Base-by-base conservation (phyloP, 2,888 invertebrate genomes). In the Drosophila niveifrons region DNA sequence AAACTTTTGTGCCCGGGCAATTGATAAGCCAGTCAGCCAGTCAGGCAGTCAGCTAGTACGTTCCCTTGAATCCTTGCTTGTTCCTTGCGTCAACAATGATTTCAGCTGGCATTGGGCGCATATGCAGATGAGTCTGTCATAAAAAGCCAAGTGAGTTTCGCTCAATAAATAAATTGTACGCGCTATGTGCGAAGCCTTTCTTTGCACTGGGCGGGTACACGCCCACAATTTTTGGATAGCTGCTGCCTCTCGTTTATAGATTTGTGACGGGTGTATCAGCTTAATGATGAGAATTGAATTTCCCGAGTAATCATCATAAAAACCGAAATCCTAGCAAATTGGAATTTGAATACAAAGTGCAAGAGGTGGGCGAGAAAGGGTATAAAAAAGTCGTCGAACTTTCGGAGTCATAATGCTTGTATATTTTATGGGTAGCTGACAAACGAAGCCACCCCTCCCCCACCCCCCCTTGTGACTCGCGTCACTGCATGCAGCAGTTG, bases 61-160 rank as follows among this genome's bases (percentile, higher is more conserved):
- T 29, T 13, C 43, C n/a, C 28, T 44, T 56, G 29, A 55, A 47
- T 23, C 46, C 53, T 11, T 9, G 18, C 43, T n/a, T 15, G 34
- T 15, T 6, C n/a, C 6, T 39, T 11, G 8, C 15, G 31, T 11
- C 41, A 56, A 34, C 31, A 46, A 56, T 46, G 56, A 57, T 44
- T 55, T 31, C 18, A 11, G 29, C 13, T 57, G 23, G 23, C 18
- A 34, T 46, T 53, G 69, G 59, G 43, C 80, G 66, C 80, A 74
- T 86, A 86, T 86, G 88, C 88, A 88, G 86, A 88, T 88, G 83
- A 83, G 88, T 75, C 70, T 53, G 66, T 36, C 69, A 73, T 78
- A 69, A 82, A 75, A 66, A 56, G 56, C 48, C 51, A 55, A 55
- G 59, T 47, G 62, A 82, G 67, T 67, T 80, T 80, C 55, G 67